A percentile compares a stretch with the other conserved stretches of the same genome.
These are phyloP conservation scores for Bombyx mandarina DNA, from an alignment of 1,140 invertebrate genomes.

Conservation along the genomic window DNA sequence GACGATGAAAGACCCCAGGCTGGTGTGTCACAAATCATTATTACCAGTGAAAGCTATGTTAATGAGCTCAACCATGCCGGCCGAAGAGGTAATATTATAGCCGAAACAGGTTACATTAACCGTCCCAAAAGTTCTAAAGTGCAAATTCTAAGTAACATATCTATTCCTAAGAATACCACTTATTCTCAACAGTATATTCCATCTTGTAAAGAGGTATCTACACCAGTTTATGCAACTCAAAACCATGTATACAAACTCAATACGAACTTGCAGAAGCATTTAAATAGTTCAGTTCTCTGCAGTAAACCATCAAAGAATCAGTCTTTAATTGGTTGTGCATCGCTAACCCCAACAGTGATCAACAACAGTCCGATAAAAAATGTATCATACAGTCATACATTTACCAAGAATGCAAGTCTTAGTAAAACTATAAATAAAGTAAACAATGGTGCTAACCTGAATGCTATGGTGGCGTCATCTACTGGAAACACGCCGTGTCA, in stretches of 20 bases:
- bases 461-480: slow-evolving; percentile 55
- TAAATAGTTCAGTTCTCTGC: slow-evolving; percentile 53
- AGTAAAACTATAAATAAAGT: slow-evolving; percentile 52
- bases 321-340: slow-evolving; percentile 51
- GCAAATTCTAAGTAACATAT: slow-evolving; percentile 64
- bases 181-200: slow-evolving; percentile 55
- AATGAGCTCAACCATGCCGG: slow-evolving; percentile 39
- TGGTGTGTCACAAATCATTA: slow-evolving; percentile 63
- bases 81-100: slow-evolving; percentile 53
- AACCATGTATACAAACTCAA: slow-evolving; percentile 61
- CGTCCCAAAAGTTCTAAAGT: slow-evolving; percentile 58
- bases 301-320: slow-evolving; percentile 53
- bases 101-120: slow-evolving; percentile 49
- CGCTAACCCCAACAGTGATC: slow-evolving; percentile 43
- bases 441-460: slow-evolving; percentile 66
- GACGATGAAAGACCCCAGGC: slow-evolving; percentile 52
- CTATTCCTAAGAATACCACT: slow-evolving; percentile 54
- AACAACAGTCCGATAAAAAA: slow-evolving; percentile 56
- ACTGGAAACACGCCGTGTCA: slow-evolving; percentile 59
- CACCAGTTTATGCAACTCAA: slow-evolving; percentile 52
- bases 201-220: slow-evolving; percentile 42
- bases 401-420: slow-evolving; percentile 55
- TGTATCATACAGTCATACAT: slow-evolving; percentile 55
- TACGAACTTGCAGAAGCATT: slow-evolving; percentile 50
- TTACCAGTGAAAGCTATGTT: slow-evolving; percentile 61